Percentiles rank a stretch among this genome's conserved stretches.
phyloP scores from a whole-genome alignment of 2,797 vertebrate genomes.

The Falco naumanni region DNA sequence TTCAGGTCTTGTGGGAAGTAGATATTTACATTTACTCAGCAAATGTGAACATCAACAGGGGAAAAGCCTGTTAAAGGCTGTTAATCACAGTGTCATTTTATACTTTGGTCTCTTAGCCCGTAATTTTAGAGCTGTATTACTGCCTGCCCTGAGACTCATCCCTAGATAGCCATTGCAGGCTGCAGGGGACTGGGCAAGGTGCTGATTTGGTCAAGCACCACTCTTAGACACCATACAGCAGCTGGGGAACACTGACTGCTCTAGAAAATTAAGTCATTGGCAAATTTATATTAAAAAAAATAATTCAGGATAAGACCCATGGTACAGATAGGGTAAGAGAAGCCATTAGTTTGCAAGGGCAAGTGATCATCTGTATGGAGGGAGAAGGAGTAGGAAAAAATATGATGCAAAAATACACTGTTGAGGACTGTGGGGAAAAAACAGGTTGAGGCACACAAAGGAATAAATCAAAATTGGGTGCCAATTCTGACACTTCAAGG shows the following conservation, averaged over 20 bases:
- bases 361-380: not conserved
- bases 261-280: not conserved
- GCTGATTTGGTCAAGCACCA: not conserved
- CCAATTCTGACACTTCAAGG: not conserved
- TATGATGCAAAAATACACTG: not conserved
- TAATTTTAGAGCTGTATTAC: not conserved
- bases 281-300: not conserved
- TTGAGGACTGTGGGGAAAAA: not conserved
- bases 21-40: not conserved
- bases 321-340: not conserved
- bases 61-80: not conserved
- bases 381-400: not conserved
- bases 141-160: not conserved
- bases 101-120: not conserved
- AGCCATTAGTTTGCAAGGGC: not conserved
- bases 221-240: accelerated
- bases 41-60: not conserved
- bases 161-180: not conserved
- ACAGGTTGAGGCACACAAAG: not conserved
- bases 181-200: not conserved
- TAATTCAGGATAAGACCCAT: not conserved
- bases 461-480: not conserved
- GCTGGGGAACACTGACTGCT: not conserved
- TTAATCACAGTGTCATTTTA: not conserved
- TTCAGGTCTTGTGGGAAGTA: not conserved